phyloP scores from a whole-genome alignment of 2,113 vertebrate species.

The Phaethon lepturus region DNA sequence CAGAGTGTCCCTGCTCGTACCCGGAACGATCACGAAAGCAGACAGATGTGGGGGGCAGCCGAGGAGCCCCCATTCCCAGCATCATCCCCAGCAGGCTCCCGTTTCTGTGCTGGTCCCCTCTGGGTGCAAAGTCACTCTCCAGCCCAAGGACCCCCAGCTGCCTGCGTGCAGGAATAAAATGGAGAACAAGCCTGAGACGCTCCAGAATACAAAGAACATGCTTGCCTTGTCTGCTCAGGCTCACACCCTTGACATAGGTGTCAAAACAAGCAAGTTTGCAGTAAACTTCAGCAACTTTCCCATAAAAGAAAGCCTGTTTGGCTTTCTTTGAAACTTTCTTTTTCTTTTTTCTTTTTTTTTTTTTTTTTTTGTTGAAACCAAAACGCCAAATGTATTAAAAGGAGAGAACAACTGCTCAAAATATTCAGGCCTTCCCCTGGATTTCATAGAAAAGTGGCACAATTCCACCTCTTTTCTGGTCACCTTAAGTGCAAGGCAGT shows the following conservation, averaged over 20 bases:
- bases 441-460: not conserved
- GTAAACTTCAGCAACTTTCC: not conserved
- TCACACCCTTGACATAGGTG: not conserved
- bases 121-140: not conserved
- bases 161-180: not conserved
- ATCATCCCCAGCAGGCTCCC: not conserved
- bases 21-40: fast-evolving
- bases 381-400: not conserved
- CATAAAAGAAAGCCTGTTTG: not conserved
- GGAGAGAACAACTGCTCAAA: not conserved
- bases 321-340: no score
- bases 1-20: fast-evolving
- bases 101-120: fast-evolving
- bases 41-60: fast-evolving
- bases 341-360: no score
- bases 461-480: not conserved
- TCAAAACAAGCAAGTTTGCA: not conserved
- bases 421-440: not conserved
- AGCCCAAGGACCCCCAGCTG: not conserved
- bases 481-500: not conserved
- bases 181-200: not conserved
- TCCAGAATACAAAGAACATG: not conserved
- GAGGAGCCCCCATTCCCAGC: no score
- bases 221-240: not conserved
- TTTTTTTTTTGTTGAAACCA: no score